Evolutionary conservation across 2,888 invertebrate species (phyloP), one percentile per base, ranked within the genome.

Genomic region (Podotricha telesiphe): DNA sequence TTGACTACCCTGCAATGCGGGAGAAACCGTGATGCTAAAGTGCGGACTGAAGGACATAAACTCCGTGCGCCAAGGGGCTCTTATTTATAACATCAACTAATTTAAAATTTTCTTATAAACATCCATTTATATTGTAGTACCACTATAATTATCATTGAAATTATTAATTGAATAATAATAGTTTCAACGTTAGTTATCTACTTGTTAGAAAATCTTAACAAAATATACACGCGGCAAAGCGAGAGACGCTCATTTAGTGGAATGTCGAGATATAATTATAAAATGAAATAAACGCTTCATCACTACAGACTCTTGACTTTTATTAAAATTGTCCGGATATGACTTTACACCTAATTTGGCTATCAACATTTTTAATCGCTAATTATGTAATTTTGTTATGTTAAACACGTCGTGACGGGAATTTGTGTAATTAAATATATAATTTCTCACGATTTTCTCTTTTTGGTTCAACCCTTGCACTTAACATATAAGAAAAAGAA

Each of bases 221-320:
- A 74, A 72, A 68, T 63, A 65, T 67, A 68, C 73, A 73, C 73
- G 65, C 73, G 73, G 69, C 68, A 70, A 72, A 68, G 64, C 48
- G 50, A 45, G 51, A 28, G 65, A 67, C 59, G 66, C 64, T 64
- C 56, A 58, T 51, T 66, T 28, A n/a, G n/a, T 45, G 59, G 45
- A 59, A 45, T 65, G 55, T 65, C 50, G 22, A 66, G 37, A 15
- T 50, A 48, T 48, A 66, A 66, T 66, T 48, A 50, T 13, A n/a
- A 40, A 28, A 28, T 59, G 58, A 50, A 50, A 66, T 66, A 40
- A 66, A 66, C 28, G 42, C 7, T 59, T 19, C 22, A 22, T 66
- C 66, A 51, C 42, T n/a, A 34, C 42, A 28, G 22, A 15, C 7
- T 50, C 13, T 40, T 59, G 17, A 50, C 48, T 50, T 59, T 58